phyloP scores from a whole-genome alignment of 2,888 invertebrate genomes.

The Chironomus riparius region DNA sequence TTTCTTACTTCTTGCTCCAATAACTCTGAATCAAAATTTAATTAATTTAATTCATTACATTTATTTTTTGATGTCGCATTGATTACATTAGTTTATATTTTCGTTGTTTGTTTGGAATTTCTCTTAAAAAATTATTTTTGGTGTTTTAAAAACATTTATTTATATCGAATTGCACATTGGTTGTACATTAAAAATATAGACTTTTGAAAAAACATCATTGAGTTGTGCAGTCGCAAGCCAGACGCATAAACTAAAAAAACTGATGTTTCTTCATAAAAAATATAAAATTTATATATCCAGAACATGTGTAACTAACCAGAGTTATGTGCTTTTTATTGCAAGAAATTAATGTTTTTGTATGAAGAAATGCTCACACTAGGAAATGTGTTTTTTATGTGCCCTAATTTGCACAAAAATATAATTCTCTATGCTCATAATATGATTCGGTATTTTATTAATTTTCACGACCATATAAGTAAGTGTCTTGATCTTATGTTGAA shows the following conservation, averaged over 20 bases:
- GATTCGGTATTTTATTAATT: not conserved
- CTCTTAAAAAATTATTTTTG: too few relatives aligned
- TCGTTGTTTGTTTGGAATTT: too few relatives aligned
- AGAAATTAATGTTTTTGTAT: constrained; percentile 4
- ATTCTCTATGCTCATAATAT: not conserved
- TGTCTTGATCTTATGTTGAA: not conserved
- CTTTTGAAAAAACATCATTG: too few relatives aligned
- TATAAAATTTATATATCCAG: not conserved
- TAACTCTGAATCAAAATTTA: too few relatives aligned
- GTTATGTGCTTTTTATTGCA: constrained; percentile 4
- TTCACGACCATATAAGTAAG: not conserved
- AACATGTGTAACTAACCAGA: constrained; percentile 25
- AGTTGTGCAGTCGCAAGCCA: too few relatives aligned
- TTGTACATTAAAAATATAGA: too few relatives aligned
- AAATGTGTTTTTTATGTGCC: not conserved
- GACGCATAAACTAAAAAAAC: not conserved
- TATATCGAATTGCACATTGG: too few relatives aligned
- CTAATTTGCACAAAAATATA: not conserved
- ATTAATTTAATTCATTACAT: too few relatives aligned
- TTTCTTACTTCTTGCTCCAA: too few relatives aligned
- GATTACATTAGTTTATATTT: too few relatives aligned
- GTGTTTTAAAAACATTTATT: too few relatives aligned
- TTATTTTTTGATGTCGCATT: too few relatives aligned
- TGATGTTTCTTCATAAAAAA: not conserved
- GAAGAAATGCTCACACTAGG: not conserved